Evolutionary conservation across 2,113 vertebrate species (phyloP), one percentile per base, ranked within the genome.

Genomic region (Poeciliopsis turrubarensis): DNA sequence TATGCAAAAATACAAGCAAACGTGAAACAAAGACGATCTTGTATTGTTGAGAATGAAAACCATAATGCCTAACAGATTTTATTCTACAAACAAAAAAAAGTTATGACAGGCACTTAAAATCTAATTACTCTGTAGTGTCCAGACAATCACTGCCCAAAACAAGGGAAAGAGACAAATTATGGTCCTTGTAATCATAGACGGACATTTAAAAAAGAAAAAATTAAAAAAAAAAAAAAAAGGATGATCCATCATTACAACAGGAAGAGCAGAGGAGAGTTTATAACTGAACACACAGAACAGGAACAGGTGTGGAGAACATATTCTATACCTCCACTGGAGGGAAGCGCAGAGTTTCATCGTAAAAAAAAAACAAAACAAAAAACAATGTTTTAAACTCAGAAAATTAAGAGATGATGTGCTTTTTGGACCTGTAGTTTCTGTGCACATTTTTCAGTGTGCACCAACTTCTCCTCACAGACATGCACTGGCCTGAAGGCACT

Each of bases 81-180:
- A 74, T 2, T 8, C 65, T 69, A 79, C 29, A 81, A 77, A 44
- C 0, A 44, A 17, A 44, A 31, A 31, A 4, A 31, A 31, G 30
- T 78, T 67, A 81, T 60, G 34, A n/a, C 66, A 90, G 91, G 89
- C 89, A 92, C 89, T 92, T 92, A 62, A 70, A 73, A 30, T 73
- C 26, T 70, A 37, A 66, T 60, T 14, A 60, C 7, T 54, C 37
- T 65, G 62, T 14, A 13, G 29, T 37, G 22, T 69, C 26, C 1
- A 8, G 67, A 62, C 7, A 41, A 7, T 64, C n/a, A 32, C 61
- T 47, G 30, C 63, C 34, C 51, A n/a, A n/a, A 37, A 17, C 10
- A 34, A 11, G 10, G 12, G 25, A 15, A 31, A 61, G 11, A 54
- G 62, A 7, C 70, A 10, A 7, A 57, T 41, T 30, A 7, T 83